Conservation (phyloP, 2,888 invertebrate species). For the Beris chalybata region DNA sequence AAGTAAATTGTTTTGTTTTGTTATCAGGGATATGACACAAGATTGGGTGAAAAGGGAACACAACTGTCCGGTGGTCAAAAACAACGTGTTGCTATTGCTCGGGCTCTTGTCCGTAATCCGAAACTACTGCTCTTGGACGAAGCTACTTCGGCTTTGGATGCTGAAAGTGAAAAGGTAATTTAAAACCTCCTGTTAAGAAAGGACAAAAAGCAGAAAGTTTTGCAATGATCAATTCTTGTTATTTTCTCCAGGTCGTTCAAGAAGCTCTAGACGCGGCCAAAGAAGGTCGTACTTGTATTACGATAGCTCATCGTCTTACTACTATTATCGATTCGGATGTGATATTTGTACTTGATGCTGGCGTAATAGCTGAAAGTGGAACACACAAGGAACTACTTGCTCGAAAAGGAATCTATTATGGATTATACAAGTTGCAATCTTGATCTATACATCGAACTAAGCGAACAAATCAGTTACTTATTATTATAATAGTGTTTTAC, state of each 20-base stretch:
- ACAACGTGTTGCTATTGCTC: constrained; percentile 82
- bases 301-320: constrained; percentile 83
- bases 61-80: constrained; percentile 83
- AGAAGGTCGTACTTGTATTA: constrained; percentile 79
- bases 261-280: constrained; percentile 82
- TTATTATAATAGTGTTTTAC: no score
- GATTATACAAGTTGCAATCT: constrained; percentile 57
- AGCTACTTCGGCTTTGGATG: constrained; percentile 84
- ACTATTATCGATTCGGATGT: constrained; percentile 81
- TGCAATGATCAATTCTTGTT: no score
- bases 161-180: constrained; percentile 80
- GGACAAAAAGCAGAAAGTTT: not conserved
- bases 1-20: constrained; percentile 34
- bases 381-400: constrained; percentile 68
- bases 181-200: constrained; percentile 45
- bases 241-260: constrained; percentile 67
- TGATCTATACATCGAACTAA: not conserved
- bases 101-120: constrained; percentile 78
- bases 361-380: constrained; percentile 71
- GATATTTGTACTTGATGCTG: constrained; percentile 72
- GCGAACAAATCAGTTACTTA: no score
- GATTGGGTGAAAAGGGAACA: constrained; percentile 76
- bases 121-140: constrained; percentile 78
- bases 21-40: constrained; percentile 73
- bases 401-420: constrained; percentile 67